Conservation (phyloP, 2,888 invertebrate genomes). For the Pemphredon lugubris region DNA sequence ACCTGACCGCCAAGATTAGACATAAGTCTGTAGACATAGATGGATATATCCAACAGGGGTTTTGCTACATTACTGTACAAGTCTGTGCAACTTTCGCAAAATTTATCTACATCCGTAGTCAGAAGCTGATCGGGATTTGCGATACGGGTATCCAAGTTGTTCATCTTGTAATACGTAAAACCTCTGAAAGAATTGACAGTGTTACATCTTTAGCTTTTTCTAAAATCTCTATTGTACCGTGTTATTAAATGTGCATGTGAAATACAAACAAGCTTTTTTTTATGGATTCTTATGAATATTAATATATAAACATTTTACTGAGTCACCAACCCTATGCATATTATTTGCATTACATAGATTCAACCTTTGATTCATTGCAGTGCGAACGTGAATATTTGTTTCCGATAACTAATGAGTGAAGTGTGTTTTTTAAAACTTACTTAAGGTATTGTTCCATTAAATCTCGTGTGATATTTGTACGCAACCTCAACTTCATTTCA, state of each 20-base stretch:
- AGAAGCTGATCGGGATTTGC: conserved; percentile 97
- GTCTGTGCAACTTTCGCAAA: conserved; percentile 97
- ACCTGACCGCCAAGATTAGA: conserved; percentile 92
- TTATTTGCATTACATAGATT: not conserved
- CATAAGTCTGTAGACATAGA: conserved; percentile 95
- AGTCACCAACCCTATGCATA: not conserved
- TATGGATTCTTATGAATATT: too few relatives aligned
- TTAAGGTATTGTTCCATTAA: conserved; percentile 96
- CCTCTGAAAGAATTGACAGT: conserved; percentile 85
- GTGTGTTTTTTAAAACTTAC: conserved; percentile 82
- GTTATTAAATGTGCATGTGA: too few relatives aligned
- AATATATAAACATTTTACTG: not conserved
- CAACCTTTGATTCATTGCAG: not conserved
- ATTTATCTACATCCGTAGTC: conserved; percentile 98
- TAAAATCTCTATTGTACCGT: too few relatives aligned
- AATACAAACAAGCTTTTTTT: too few relatives aligned
- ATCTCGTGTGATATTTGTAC: conserved; percentile 93
- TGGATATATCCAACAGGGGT: conserved; percentile 95
- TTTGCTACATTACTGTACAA: conserved; percentile 98
- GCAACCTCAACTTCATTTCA: conserved; percentile 94
- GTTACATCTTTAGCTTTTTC: conserved; percentile 15
- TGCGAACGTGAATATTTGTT: not conserved
- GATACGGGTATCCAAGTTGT: conserved; percentile 96
- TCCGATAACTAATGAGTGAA: not conserved
- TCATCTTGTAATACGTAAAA: conserved; percentile 98